Evolutionary conservation across 2,888 invertebrate species (phyloP).

Genomic region (Ernsta delagoae): DNA sequence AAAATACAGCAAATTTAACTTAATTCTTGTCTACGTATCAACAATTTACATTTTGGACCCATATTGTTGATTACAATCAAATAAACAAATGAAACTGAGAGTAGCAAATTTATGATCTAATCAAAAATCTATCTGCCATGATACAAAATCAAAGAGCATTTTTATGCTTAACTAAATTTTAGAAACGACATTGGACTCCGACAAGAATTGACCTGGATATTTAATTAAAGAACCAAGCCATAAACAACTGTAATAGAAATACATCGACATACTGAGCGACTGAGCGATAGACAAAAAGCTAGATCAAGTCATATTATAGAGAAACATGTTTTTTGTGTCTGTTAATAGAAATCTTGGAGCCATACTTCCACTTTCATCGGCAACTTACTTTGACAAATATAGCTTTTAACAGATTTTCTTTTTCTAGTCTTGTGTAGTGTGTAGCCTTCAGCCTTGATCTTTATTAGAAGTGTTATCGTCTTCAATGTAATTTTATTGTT

Average conservation of each 20-base stretch:
- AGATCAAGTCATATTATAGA: not conserved
- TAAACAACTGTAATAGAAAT: slow-evolving; percentile 17
- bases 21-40: too few relatives aligned
- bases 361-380: slow-evolving; percentile 32
- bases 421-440: slow-evolving; percentile 1
- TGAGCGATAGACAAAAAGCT: slow-evolving; percentile 18
- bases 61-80: too few relatives aligned
- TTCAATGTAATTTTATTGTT: not conserved
- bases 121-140: too few relatives aligned
- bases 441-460: too few relatives aligned
- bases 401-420: slow-evolving; percentile 7
- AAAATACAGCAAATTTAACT: too few relatives aligned
- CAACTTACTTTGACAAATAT: slow-evolving; percentile 25
- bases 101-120: too few relatives aligned
- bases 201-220: slow-evolving; percentile 24
- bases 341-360: slow-evolving; percentile 25
- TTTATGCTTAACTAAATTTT: not conserved
- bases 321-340: slow-evolving; percentile 29
- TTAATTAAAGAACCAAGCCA: slow-evolving; percentile 16
- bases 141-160: too few relatives aligned
- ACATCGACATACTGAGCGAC: slow-evolving; percentile 4
- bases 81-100: too few relatives aligned
- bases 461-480: not conserved
- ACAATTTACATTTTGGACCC: too few relatives aligned
- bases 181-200: not conserved